phyloP scores from a whole-genome alignment of 2,797 vertebrate species.

The Ispidina picta region DNA sequence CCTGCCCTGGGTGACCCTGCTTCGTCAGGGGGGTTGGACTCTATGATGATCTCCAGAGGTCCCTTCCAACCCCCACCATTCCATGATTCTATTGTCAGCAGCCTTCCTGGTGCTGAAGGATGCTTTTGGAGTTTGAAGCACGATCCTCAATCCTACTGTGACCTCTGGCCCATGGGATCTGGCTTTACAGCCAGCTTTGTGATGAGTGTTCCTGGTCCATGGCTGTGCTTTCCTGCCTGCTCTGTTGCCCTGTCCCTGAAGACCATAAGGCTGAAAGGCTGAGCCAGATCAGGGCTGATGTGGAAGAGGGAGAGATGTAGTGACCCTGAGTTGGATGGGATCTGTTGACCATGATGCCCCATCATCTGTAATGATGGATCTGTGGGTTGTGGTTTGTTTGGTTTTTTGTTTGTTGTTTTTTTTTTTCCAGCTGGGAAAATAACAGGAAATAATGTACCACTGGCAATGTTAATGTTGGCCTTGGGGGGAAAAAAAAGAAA shows the following conservation, averaged over 20 bases:
- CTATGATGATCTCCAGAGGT: too few species aligned
- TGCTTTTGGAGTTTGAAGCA: slow-evolving; percentile 3
- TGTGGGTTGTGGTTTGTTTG: neutral
- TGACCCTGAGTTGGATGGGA: neutral
- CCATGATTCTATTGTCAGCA: neutral
- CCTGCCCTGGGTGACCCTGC: too few species aligned
- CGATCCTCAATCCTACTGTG: neutral
- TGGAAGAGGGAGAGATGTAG: neutral
- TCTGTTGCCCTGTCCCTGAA: neutral
- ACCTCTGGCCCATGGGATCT: neutral
- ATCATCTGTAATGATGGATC: neutral
- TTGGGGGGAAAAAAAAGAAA: neutral
- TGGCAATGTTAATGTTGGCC: neutral
- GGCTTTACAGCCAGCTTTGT: slow-evolving; percentile 14
- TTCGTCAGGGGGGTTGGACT: too few species aligned
- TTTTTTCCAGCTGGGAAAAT: neutral
- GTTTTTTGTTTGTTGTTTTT: neutral
- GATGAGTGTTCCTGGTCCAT: neutral
- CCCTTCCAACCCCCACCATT: too few species aligned
- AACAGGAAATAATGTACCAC: neutral
- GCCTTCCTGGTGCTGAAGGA: neutral
- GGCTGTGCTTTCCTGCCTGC: neutral
- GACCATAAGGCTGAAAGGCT: neutral
- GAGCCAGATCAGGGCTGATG: neutral
- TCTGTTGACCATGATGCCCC: neutral